These are phyloP conservation scores for Nothocercus nigrocapillus DNA, from an alignment of 2,113 vertebrate genomes.

Conservation along the genomic window DNA sequence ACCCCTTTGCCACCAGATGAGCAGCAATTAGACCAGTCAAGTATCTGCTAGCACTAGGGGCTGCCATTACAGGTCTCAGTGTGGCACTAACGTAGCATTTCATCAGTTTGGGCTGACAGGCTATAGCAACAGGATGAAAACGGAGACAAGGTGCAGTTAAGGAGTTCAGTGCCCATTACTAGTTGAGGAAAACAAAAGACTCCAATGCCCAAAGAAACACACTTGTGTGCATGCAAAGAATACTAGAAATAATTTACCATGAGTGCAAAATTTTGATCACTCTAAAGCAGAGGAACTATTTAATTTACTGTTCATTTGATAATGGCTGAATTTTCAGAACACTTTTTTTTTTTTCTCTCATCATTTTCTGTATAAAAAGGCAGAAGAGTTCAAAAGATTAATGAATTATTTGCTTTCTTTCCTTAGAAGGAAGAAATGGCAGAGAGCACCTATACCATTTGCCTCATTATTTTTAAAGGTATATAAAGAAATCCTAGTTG, in stretches of 20 bases:
- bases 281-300: background rate
- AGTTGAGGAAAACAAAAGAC: background rate
- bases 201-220: background rate
- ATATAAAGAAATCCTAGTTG: background rate
- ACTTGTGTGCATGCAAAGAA: background rate
- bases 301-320: background rate
- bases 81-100: background rate
- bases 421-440: background rate
- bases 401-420: background rate
- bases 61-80: background rate
- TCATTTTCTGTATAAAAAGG: background rate
- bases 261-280: background rate
- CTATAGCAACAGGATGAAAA: background rate
- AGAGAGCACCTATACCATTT: background rate
- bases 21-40: background rate
- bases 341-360: background rate
- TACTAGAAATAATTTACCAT: background rate
- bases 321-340: background rate
- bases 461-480: background rate
- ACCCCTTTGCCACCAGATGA: background rate
- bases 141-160: background rate
- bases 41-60: background rate
- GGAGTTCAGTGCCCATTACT: background rate
- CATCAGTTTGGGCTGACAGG: background rate
- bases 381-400: background rate